phyloP scores from a whole-genome alignment of 1,140 invertebrate genomes.

The Drosophila burlai region DNA sequence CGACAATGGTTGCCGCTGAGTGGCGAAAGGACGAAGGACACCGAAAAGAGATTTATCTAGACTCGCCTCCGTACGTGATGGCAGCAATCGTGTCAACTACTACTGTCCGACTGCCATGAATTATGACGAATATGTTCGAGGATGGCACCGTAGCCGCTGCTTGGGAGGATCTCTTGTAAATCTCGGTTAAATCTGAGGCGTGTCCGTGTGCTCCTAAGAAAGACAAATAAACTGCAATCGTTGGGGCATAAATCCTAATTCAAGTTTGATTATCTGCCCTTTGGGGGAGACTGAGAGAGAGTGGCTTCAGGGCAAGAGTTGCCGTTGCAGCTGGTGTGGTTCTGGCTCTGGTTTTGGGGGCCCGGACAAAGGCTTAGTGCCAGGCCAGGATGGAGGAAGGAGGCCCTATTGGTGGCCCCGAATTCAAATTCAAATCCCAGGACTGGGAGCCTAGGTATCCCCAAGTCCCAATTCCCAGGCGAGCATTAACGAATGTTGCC shows the following conservation, averaged over 20 bases:
- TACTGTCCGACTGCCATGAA: slow-evolving; percentile 49
- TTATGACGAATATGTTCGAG: slow-evolving; percentile 70
- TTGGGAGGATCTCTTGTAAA: slow-evolving; percentile 53
- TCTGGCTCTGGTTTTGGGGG: background rate
- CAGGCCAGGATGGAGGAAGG: background rate
- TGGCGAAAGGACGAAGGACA: slow-evolving; percentile 30
- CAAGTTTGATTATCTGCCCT: slow-evolving; percentile 64
- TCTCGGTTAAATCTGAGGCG: slow-evolving; percentile 56
- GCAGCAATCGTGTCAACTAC: slow-evolving; percentile 74
- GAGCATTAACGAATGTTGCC: slow-evolving; percentile 46
- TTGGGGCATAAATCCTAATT: slow-evolving; percentile 63
- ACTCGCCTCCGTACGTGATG: slow-evolving; percentile 63
- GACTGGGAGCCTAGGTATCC: slow-evolving; percentile 1
- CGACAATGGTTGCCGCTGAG: slow-evolving; percentile 63
- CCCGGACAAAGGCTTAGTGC: slow-evolving; percentile 26
- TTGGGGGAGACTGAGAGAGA: background rate
- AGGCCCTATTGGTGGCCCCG: background rate
- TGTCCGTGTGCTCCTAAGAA: slow-evolving; percentile 11
- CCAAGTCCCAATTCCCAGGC: slow-evolving; percentile 46
- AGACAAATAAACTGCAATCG: slow-evolving; percentile 55
- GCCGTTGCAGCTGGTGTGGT: slow-evolving; percentile 17
- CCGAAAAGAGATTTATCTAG: slow-evolving; percentile 75
- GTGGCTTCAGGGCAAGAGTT: slow-evolving; percentile 34
- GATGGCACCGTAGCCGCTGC: background rate
- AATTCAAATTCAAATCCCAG: slow-evolving; percentile 17